phyloP scores from a whole-genome alignment of 2,113 vertebrate species.

The Heterochromis multidens region DNA sequence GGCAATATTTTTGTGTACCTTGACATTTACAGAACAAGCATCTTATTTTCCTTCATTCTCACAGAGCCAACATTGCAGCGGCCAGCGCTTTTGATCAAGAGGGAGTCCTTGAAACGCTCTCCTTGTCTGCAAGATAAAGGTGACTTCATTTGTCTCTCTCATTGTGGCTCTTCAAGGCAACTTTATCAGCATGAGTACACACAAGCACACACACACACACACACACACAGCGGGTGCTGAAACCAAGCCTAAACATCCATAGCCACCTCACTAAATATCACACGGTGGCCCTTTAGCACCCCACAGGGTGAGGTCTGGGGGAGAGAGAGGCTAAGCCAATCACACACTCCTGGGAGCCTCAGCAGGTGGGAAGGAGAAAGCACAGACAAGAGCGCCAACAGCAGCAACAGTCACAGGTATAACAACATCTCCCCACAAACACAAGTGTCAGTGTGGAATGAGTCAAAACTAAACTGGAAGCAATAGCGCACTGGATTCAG shows the following conservation, averaged over 20 bases:
- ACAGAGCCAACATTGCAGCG: not conserved
- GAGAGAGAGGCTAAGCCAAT: conserved; percentile 54
- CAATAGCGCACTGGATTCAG: not conserved
- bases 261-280: conserved; percentile 58
- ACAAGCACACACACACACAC: not conserved
- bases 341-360: conserved; percentile 42
- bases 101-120: conserved; percentile 40
- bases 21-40: conserved; percentile 42
- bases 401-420: conserved; percentile 13
- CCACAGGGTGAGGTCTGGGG: conserved; percentile 48
- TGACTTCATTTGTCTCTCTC: conserved; percentile 37
- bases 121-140: conserved; percentile 2
- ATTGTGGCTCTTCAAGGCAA: not conserved
- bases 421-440: not conserved
- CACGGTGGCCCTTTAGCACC: conserved; percentile 61
- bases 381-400: not conserved
- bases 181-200: not conserved
- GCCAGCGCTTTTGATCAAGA: conserved; percentile 28
- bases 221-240: conserved; percentile 41
- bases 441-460: not conserved
- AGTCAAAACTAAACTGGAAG: not conserved
- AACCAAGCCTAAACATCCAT: conserved; percentile 55
- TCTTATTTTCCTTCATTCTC: conserved; percentile 12
- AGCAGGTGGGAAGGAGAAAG: conserved; percentile 30
- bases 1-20: not conserved